Evolutionary conservation across 2,113 vertebrate species (phyloP).

Genomic region (Raja brachyura): DNA sequence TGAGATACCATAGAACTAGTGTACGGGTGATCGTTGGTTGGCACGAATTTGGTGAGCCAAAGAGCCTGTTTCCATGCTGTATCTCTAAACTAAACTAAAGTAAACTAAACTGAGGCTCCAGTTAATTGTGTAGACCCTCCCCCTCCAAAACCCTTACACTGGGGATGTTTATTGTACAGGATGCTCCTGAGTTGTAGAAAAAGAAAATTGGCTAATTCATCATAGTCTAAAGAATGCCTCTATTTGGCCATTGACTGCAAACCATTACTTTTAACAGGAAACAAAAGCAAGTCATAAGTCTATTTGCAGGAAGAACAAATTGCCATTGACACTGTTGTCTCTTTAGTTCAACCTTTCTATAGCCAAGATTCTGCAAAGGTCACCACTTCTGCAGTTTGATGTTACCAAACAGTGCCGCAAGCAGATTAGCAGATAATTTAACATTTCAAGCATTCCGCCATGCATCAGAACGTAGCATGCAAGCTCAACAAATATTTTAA

Average conservation of each 20-base stretch:
- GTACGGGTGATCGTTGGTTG: no score
- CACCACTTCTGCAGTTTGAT: no score
- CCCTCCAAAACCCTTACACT: neutral
- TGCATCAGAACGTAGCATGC: neutral
- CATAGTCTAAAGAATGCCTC: neutral
- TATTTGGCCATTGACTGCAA: neutral
- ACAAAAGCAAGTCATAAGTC: neutral
- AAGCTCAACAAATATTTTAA: neutral
- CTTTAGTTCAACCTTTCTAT: no score
- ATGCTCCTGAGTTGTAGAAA: neutral
- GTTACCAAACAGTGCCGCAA: no score
- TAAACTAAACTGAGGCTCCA: no score
- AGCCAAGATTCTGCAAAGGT: no score
- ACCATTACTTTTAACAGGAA: neutral
- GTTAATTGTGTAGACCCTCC: neutral
- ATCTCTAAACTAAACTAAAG: no score
- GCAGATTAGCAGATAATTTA: neutral
- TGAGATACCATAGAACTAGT: no score
- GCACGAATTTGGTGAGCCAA: no score
- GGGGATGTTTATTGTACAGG: neutral
- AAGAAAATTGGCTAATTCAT: neutral
- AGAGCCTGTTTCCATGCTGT: no score
- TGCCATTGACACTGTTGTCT: no score
- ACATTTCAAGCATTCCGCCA: neutral
- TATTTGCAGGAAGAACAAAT: no score